Conservation (phyloP, 2,113 vertebrate genomes). For the Ictalurus punctatus region DNA sequence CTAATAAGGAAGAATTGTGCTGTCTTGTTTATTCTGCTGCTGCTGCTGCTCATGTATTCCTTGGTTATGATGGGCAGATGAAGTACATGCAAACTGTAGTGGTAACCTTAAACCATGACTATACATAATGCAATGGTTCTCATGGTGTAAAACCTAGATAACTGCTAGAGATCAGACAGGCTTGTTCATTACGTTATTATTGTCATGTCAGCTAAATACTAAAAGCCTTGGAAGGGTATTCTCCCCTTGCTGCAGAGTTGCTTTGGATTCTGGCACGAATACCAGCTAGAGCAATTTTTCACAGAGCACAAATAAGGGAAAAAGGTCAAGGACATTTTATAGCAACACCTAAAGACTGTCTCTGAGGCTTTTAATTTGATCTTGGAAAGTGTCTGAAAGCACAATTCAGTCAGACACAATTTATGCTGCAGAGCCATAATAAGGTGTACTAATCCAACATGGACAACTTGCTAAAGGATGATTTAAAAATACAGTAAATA, state of each 20-base stretch:
- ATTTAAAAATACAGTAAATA: conserved; percentile 42
- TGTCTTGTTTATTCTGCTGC: not conserved
- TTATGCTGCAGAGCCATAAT: conserved; percentile 37
- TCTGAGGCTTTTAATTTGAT: conserved; percentile 28
- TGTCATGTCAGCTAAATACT: conserved; percentile 19
- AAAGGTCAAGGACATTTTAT: conserved; percentile 53
- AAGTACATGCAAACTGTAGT: not conserved
- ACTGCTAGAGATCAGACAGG: not conserved
- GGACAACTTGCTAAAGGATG: conserved; percentile 1
- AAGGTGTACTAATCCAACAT: conserved; percentile 17
- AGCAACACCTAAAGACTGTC: conserved; percentile 34
- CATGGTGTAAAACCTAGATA: not conserved
- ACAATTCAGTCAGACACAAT: conserved; percentile 34
- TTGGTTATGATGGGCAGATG: not conserved
- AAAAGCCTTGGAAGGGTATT: conserved; percentile 41
- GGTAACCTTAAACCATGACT: not conserved
- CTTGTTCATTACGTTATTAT: not conserved
- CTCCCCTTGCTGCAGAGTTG: conserved; percentile 24
- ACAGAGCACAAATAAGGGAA: conserved; percentile 38
- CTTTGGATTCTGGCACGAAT: conserved; percentile 31
- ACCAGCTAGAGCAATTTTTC: conserved; percentile 28
- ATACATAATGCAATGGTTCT: too few relatives aligned
- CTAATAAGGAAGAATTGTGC: not conserved
- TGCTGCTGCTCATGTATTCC: not conserved
- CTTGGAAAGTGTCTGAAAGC: conserved; percentile 28